Evolutionary conservation across 2,797 vertebrate species (phyloP).

Genomic region (Fistularia commersonii): DNA sequence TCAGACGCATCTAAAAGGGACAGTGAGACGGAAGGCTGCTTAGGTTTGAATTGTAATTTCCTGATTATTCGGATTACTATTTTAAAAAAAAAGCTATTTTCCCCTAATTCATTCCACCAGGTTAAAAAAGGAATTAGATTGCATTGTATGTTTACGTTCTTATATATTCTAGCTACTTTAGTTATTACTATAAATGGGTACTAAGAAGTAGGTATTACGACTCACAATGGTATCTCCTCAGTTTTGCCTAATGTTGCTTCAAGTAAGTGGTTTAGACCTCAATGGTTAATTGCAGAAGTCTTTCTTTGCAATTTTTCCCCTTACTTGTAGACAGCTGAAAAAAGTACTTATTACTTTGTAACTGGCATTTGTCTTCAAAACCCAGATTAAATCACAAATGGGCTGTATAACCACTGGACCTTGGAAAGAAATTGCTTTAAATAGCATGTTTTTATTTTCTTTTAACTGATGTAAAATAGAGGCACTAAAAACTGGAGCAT

Average conservation of each 20-base stretch:
- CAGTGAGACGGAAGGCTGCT: slow-evolving; percentile 29
- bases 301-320: slow-evolving; percentile 39
- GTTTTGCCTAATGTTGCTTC: too few relatives aligned
- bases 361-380: slow-evolving; percentile 53
- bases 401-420: slow-evolving; percentile 46
- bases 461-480: slow-evolving; percentile 49
- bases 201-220: too few relatives aligned
- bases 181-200: too few relatives aligned
- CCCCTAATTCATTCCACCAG: too few relatives aligned
- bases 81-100: too few relatives aligned
- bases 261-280: slow-evolving; percentile 7
- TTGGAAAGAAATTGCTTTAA: slow-evolving; percentile 23
- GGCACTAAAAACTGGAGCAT: slow-evolving; percentile 30
- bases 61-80: slow-evolving; percentile 1
- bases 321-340: slow-evolving; percentile 18
- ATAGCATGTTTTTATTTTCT: slow-evolving; percentile 16
- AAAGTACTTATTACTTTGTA: slow-evolving; percentile 48
- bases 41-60: slow-evolving; percentile 45
- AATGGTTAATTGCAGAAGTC: slow-evolving; percentile 43
- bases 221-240: too few relatives aligned
- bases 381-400: slow-evolving; percentile 62
- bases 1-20: slow-evolving; percentile 40
- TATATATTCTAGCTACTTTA: too few relatives aligned
- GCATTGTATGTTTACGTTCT: too few relatives aligned
- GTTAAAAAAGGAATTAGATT: too few relatives aligned